Evolutionary conservation across 2,888 invertebrate species (phyloP).

Genomic region (Drosophila seclusa): DNA sequence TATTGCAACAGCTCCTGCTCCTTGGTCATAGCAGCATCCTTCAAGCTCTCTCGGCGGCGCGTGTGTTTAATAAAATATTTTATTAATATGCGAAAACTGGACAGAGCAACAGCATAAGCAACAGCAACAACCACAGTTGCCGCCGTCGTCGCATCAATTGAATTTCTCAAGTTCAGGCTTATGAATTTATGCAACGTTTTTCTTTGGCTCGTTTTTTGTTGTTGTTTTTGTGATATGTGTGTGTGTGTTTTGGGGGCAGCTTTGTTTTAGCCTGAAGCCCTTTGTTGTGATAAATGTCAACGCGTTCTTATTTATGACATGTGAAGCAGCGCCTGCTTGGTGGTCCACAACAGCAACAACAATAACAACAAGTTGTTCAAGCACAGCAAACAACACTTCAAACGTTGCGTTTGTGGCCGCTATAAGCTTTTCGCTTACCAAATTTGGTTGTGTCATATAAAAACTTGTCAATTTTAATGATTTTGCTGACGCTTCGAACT

Average conservation of each 20-base stretch:
- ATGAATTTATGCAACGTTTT: slow-evolving; percentile 81
- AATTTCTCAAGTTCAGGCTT: slow-evolving; percentile 78
- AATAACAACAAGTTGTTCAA: slow-evolving; percentile 68
- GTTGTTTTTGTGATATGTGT: slow-evolving; percentile 1
- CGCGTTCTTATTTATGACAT: slow-evolving; percentile 85
- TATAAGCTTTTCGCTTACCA: slow-evolving; percentile 64
- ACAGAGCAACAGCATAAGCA: slow-evolving; percentile 28
- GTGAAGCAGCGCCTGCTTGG: slow-evolving; percentile 71
- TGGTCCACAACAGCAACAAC: slow-evolving; percentile 59
- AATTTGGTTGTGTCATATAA: slow-evolving; percentile 77
- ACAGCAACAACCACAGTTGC: slow-evolving; percentile 30
- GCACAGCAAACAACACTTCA: slow-evolving; percentile 64
- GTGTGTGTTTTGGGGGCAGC: slow-evolving; percentile 26
- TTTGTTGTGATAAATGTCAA: slow-evolving; percentile 85
- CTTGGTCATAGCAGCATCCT: slow-evolving; percentile 22
- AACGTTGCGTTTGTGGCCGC: slow-evolving; percentile 63
- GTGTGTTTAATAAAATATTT: slow-evolving; percentile 81
- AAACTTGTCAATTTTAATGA: slow-evolving; percentile 83
- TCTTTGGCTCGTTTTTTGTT: slow-evolving; percentile 31
- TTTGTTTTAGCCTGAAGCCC: slow-evolving; percentile 60
- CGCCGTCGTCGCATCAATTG: slow-evolving; percentile 72
- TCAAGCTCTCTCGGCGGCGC: slow-evolving; percentile 53
- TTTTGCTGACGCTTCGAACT: slow-evolving; percentile 82
- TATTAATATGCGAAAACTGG: slow-evolving; percentile 78
- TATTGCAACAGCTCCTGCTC: slow-evolving; percentile 50